Conservation (phyloP, 2,797 vertebrate genomes). For the Sebastes diploproa region DNA sequence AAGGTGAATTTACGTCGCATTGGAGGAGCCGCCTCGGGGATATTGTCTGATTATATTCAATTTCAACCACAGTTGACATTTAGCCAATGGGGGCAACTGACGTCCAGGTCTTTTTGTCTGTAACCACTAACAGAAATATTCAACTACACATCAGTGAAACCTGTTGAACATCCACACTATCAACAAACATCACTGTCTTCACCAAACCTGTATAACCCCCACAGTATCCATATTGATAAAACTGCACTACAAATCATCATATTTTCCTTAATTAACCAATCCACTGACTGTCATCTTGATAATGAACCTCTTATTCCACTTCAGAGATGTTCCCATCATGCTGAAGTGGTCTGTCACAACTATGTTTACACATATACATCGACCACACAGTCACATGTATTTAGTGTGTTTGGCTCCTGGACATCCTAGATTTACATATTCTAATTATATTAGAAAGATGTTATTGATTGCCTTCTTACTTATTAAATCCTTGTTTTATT, state of each 20-base stretch:
- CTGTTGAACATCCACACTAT: neutral
- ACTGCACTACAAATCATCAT: neutral
- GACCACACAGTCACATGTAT: neutral
- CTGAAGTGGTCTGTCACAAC: neutral
- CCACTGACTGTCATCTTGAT: neutral
- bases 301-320: neutral
- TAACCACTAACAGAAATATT: neutral
- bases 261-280: neutral
- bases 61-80: constrained; percentile 17
- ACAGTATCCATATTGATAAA: neutral
- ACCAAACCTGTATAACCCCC: neutral
- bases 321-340: neutral
- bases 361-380: neutral
- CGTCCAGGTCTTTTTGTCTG: neutral
- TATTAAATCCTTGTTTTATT: neutral
- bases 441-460: constrained; percentile 5
- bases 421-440: neutral
- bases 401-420: neutral
- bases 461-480: neutral
- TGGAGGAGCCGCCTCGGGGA: neutral
- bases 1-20: neutral
- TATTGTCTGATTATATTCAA: neutral
- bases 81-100: neutral
- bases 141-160: neutral
- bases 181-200: neutral